phyloP scores from a whole-genome alignment of 2,113 vertebrate species.

The Progne subis region DNA sequence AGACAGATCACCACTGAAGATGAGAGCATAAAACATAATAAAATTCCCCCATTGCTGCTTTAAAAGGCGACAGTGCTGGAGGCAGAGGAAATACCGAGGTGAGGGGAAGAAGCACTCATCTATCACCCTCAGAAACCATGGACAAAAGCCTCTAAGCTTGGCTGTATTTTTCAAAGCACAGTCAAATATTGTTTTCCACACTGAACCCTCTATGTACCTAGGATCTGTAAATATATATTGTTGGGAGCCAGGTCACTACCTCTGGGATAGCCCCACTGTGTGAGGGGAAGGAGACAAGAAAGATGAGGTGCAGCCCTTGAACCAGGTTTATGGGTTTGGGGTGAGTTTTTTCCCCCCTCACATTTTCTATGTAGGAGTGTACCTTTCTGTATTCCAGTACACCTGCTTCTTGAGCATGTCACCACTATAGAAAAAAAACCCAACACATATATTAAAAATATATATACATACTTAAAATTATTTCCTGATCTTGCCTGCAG shows the following conservation, averaged over 20 bases:
- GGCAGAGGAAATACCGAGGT: not conserved
- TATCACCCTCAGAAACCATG: not conserved
- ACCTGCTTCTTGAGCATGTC: not conserved
- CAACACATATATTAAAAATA: no score
- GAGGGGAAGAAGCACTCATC: not conserved
- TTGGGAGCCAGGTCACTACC: not conserved
- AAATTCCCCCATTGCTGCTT: not conserved
- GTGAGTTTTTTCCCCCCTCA: not conserved
- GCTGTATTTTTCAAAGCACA: not conserved
- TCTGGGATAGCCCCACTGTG: not conserved
- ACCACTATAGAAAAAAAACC: not conserved
- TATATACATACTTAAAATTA: not conserved
- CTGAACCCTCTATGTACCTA: not conserved
- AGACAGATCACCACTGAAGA: not conserved
- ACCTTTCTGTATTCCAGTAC: not conserved
- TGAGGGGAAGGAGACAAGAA: not conserved
- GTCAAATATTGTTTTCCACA: not conserved
- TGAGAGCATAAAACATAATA: conserved; percentile 26
- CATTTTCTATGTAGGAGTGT: not conserved
- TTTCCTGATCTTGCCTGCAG: not conserved
- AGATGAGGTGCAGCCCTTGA: not conserved
- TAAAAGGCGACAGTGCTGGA: not conserved
- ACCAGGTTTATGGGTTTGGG: not conserved
- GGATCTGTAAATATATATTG: not conserved
- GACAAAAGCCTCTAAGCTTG: not conserved